phyloP scores from a whole-genome alignment of 2,113 vertebrate species.

The Colossoma macropomum region DNA sequence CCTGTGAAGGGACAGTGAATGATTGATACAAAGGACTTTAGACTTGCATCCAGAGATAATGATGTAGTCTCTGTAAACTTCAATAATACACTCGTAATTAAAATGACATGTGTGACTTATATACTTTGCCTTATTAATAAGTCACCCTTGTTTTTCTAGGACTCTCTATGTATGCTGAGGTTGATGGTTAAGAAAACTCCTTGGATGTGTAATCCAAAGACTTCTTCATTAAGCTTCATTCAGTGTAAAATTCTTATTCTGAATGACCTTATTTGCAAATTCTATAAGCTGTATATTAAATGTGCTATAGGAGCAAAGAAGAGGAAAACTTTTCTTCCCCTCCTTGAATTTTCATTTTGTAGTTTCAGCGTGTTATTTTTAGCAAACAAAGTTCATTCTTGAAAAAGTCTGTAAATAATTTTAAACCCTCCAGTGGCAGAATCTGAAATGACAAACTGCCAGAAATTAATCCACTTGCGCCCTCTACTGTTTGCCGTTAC shows the following conservation, averaged over 20 bases:
- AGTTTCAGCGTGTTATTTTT: no score
- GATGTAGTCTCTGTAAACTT: neutral
- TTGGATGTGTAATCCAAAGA: no score
- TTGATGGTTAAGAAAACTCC: neutral
- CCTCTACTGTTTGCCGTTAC: conserved; percentile 24
- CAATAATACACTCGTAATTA: neutral
- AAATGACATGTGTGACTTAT: neutral
- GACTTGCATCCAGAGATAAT: neutral
- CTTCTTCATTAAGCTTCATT: no score
- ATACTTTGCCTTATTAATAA: neutral
- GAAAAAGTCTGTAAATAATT: no score
- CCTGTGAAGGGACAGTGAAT: neutral
- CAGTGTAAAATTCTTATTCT: no score
- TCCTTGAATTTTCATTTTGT: no score
- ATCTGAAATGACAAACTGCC: neutral
- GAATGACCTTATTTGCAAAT: neutral
- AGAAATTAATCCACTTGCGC: neutral
- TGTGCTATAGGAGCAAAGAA: neutral
- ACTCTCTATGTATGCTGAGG: neutral
- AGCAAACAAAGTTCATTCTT: no score
- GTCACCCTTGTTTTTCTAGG: neutral
- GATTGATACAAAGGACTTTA: neutral
- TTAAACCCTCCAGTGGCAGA: no score
- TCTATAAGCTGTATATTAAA: neutral
- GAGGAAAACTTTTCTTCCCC: no score